phyloP scores from a whole-genome alignment of 2,113 vertebrate genomes.

The Phocoena sinus region DNA sequence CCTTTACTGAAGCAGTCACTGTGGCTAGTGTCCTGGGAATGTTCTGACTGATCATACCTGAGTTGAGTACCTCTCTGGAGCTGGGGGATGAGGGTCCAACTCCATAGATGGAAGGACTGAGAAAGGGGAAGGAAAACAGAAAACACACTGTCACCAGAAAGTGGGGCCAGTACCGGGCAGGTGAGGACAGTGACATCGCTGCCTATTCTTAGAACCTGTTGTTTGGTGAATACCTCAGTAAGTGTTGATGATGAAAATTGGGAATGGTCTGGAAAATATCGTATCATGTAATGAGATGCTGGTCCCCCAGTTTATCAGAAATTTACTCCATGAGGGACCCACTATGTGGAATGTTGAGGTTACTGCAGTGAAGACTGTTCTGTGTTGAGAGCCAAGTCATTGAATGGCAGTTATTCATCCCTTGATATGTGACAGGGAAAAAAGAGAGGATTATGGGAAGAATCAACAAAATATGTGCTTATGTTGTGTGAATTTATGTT shows the following conservation, averaged over 20 bases:
- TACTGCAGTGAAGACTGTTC: background rate
- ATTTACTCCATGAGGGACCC: background rate
- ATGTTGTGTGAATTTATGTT: background rate
- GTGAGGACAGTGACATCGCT: background rate
- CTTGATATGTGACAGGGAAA: background rate
- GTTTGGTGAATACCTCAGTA: background rate
- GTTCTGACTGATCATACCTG: background rate
- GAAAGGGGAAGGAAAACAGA: background rate
- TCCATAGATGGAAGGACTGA: background rate
- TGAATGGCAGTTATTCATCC: background rate
- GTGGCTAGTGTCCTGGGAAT: background rate
- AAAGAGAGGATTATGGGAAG: background rate
- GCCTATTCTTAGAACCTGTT: background rate
- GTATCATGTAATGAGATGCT: no score
- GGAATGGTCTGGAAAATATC: background rate
- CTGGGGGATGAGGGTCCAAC: background rate
- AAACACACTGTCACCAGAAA: background rate
- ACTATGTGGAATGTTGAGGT: background rate
- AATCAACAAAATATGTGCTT: background rate
- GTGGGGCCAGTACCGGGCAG: background rate
- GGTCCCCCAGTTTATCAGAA: background rate
- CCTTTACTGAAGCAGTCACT: background rate
- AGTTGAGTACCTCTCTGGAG: background rate
- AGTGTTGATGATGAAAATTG: background rate
- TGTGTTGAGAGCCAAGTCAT: background rate